These are phyloP conservation scores for Rutpela maculata DNA, from an alignment of 2,888 invertebrate species.

Conservation along the genomic window DNA sequence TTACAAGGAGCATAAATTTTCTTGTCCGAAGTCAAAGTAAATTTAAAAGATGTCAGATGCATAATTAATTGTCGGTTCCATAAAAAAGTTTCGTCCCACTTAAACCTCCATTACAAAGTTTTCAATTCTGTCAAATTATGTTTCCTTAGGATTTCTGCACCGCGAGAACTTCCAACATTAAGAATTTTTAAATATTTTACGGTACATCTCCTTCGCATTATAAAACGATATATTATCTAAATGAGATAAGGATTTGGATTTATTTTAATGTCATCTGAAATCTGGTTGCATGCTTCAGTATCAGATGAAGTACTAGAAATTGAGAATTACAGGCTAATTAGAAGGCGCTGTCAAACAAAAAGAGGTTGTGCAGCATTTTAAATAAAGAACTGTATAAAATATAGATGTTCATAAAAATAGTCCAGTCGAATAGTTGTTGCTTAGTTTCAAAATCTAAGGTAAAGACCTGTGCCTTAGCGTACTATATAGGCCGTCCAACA, in stretches of 20 bases:
- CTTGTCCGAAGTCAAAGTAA: constrained; percentile 13
- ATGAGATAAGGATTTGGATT: neutral
- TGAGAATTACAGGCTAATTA: no score
- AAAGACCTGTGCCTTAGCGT: no score
- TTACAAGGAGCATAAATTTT: constrained; percentile 19
- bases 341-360: no score
- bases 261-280: neutral
- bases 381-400: no score
- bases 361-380: no score
- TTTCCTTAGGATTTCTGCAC: constrained; percentile 7
- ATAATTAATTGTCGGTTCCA: constrained; percentile 8
- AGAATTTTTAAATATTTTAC: constrained; percentile 18
- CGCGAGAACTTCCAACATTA: constrained; percentile 13
- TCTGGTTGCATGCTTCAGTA: no score
- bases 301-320: no score
- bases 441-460: no score
- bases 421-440: no score
- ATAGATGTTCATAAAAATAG: no score
- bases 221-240: neutral
- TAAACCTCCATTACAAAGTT: constrained; percentile 26
- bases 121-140: constrained; percentile 22
- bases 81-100: constrained; percentile 16
- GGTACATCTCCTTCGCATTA: neutral
- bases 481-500: no score
- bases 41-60: constrained; percentile 27